Percentiles rank a stretch among this genome's conserved stretches.
Conservation (phyloP, 2,888 invertebrate genomes). For the Seira sanloemensis region DNA sequence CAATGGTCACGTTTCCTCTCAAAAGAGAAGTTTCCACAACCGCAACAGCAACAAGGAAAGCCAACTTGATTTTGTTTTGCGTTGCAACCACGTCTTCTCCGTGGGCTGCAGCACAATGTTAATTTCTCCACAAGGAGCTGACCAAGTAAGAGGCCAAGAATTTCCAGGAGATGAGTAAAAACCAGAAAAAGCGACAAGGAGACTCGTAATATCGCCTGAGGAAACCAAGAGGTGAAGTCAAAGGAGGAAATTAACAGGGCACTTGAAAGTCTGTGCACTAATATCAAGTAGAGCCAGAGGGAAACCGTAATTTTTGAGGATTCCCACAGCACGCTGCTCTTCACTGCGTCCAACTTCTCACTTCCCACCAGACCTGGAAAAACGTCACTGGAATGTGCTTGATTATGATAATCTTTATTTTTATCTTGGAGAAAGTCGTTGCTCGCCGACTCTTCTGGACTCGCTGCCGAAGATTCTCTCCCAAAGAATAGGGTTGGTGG, state of each 20-base stretch:
- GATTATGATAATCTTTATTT: neutral
- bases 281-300: slow-evolving; percentile 56
- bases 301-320: slow-evolving; percentile 44
- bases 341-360: neutral
- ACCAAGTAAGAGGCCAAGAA: slow-evolving; percentile 59
- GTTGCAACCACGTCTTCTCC: neutral
- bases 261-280: slow-evolving; percentile 42
- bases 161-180: slow-evolving; percentile 57
- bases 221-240: neutral
- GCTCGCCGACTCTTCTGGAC: neutral
- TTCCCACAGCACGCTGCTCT: neutral
- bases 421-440: neutral
- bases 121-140: slow-evolving; percentile 52
- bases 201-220: neutral
- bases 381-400: no score
- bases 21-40: neutral
- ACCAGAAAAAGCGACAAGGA: slow-evolving; percentile 29
- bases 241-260: slow-evolving; percentile 17
- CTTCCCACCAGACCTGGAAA: no score
- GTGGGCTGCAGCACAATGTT: neutral
- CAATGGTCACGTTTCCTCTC: slow-evolving; percentile 7
- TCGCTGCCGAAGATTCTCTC: neutral
- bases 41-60: neutral
- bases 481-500: neutral
- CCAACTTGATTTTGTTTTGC: neutral